Percentiles rank a stretch among this genome's conserved stretches.
phyloP scores from a whole-genome alignment of 2,888 invertebrate species.

The Harpalus rufipes region DNA sequence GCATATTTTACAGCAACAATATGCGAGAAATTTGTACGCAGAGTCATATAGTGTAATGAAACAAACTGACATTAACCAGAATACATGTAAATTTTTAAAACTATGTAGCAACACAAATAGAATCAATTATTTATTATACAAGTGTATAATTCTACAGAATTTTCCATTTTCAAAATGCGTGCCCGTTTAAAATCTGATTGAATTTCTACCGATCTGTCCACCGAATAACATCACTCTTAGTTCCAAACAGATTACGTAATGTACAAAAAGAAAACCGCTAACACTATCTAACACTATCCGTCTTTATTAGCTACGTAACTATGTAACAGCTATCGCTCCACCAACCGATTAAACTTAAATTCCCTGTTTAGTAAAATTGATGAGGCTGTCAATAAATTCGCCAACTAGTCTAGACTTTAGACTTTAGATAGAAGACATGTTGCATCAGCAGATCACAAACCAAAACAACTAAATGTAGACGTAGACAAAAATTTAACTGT shows the following conservation, averaged over 20 bases:
- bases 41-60: background rate
- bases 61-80: no score
- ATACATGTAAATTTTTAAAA: no score
- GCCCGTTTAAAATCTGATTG: background rate
- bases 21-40: background rate
- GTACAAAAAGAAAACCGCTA: slow-evolving; percentile 35
- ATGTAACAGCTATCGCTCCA: slow-evolving; percentile 42
- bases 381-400: slow-evolving; percentile 50
- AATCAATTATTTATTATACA: no score
- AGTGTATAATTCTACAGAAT: no score
- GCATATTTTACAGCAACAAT: background rate
- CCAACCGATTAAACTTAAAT: slow-evolving; percentile 55
- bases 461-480: background rate
- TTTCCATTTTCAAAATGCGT: background rate
- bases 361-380: slow-evolving; percentile 58
- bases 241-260: slow-evolving; percentile 33
- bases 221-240: slow-evolving; percentile 45
- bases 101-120: no score
- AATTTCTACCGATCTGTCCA: background rate
- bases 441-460: background rate
- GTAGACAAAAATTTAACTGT: no score
- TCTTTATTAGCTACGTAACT: slow-evolving; percentile 48
- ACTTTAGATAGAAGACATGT: background rate
- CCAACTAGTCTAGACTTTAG: background rate
- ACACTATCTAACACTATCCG: slow-evolving; percentile 30